Evolutionary conservation across 2,113 vertebrate species (phyloP).

Genomic region (Percopsis transmontana): DNA sequence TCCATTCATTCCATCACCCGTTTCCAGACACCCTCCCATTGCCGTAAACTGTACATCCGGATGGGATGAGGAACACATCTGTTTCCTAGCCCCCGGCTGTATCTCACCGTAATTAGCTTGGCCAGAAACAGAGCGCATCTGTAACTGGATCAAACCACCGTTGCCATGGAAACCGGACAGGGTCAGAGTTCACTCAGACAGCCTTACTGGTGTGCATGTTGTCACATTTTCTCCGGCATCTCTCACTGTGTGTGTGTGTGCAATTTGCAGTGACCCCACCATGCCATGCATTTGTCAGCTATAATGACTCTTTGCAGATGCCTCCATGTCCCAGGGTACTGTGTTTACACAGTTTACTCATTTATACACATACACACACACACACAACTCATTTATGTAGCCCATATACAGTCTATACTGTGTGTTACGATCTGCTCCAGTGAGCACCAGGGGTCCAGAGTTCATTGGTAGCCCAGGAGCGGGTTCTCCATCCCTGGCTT

Average conservation of each 20-base stretch:
- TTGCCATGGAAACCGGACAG: background rate
- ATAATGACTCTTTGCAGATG: slow-evolving; percentile 25
- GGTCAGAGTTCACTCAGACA: slow-evolving; percentile 1
- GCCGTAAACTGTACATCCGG: slow-evolving; percentile 22
- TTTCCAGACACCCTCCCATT: no score
- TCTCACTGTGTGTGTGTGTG: background rate
- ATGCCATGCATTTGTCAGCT: background rate
- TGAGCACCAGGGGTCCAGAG: slow-evolving; percentile 51
- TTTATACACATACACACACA: background rate
- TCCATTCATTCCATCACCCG: background rate
- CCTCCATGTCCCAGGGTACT: slow-evolving; percentile 13
- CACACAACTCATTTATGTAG: no score
- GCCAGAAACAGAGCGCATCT: background rate
- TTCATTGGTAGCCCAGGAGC: slow-evolving; percentile 33
- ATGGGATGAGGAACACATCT: slow-evolving; percentile 31
- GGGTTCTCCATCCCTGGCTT: slow-evolving; percentile 7
- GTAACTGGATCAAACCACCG: background rate
- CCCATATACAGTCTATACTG: slow-evolving; percentile 8
- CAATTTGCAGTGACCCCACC: background rate
- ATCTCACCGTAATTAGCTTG: background rate
- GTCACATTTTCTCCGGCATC: slow-evolving; percentile 1
- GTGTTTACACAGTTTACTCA: background rate
- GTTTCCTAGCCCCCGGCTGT: slow-evolving; percentile 11
- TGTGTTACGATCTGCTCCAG: slow-evolving; percentile 41
- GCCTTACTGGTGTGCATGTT: background rate